Percentiles rank a stretch among this genome's conserved stretches.
phyloP scores from a whole-genome alignment of 1,140 invertebrate species.

The Danaus plexippus region DNA sequence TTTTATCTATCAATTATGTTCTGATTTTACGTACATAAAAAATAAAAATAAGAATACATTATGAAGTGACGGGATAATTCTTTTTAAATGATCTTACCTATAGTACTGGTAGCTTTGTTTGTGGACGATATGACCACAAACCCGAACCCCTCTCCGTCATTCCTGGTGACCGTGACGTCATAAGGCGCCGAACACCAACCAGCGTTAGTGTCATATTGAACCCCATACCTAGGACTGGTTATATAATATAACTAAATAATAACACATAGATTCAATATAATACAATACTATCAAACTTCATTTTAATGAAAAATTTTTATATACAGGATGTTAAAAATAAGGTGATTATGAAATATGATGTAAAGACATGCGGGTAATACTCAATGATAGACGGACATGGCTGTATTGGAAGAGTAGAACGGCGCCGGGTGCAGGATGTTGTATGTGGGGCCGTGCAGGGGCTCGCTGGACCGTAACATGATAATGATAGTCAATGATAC shows the following conservation, averaged over 20 bases:
- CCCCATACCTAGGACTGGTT: constrained; percentile 38
- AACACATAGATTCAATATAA: too few species aligned
- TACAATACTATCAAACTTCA: too few species aligned
- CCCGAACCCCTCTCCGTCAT: constrained; percentile 97
- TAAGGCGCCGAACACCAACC: constrained; percentile 72
- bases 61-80: too few species aligned
- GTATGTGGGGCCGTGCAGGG: constrained; percentile 38
- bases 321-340: too few species aligned
- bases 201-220: constrained; percentile 35
- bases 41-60: neutral
- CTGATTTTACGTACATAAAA: too few species aligned
- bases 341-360: constrained; percentile 2
- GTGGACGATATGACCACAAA: constrained; percentile 99
- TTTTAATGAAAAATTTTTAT: too few species aligned
- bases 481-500: neutral
- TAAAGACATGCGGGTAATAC: constrained; percentile 3
- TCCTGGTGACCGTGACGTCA: constrained; percentile 89
- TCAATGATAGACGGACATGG: constrained; percentile 29
- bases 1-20: too few species aligned
- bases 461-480: constrained; percentile 28
- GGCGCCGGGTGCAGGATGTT: constrained; percentile 62
- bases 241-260: too few species aligned
- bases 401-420: constrained; percentile 46
- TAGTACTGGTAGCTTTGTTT: constrained; percentile 86
- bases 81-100: constrained; percentile 76